A percentile compares a stretch with the other conserved stretches of the same genome.
Conservation (phyloP, 2,888 invertebrate genomes). For the Cyrtodaria siliqua region DNA sequence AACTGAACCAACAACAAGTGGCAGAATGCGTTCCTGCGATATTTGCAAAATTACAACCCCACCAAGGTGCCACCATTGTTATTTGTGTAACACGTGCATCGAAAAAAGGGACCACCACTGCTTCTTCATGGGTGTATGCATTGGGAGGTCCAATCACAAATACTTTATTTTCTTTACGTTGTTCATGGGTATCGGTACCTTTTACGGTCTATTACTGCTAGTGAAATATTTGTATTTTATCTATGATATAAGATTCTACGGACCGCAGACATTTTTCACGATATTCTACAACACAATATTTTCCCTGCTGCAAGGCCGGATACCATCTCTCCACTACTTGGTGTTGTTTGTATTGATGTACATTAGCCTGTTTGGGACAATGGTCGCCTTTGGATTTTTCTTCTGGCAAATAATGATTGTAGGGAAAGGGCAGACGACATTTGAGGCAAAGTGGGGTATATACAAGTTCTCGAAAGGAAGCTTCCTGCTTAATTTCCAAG, state of each 20-base stretch:
- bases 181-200: constrained; percentile 62
- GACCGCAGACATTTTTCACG: constrained; percentile 53
- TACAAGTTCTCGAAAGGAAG: constrained; percentile 27
- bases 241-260: constrained; percentile 45
- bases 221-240: constrained; percentile 45
- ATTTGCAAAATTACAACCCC: constrained; percentile 68
- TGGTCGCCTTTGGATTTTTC: constrained; percentile 51
- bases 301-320: constrained; percentile 24
- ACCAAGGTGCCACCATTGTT: constrained; percentile 77
- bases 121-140: constrained; percentile 76
- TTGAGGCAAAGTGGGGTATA: constrained; percentile 44
- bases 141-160: constrained; percentile 45
- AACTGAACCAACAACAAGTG: neutral
- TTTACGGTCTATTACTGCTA: constrained; percentile 43
- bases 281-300: constrained; percentile 39
- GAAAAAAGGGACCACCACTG: constrained; percentile 82
- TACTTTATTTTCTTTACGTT: constrained; percentile 57
- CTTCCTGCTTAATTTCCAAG: constrained; percentile 29
- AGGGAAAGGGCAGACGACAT: constrained; percentile 45
- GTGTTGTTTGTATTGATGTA: constrained; percentile 45
- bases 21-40: constrained; percentile 64
- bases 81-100: constrained; percentile 77
- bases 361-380: constrained; percentile 48
- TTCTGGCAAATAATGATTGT: constrained; percentile 52
- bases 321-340: constrained; percentile 28